A percentile compares a stretch with the other conserved stretches of the same genome.
These are phyloP conservation scores for Discoglossus pictus DNA, from an alignment of 2,797 vertebrate genomes.

Conservation along the genomic window DNA sequence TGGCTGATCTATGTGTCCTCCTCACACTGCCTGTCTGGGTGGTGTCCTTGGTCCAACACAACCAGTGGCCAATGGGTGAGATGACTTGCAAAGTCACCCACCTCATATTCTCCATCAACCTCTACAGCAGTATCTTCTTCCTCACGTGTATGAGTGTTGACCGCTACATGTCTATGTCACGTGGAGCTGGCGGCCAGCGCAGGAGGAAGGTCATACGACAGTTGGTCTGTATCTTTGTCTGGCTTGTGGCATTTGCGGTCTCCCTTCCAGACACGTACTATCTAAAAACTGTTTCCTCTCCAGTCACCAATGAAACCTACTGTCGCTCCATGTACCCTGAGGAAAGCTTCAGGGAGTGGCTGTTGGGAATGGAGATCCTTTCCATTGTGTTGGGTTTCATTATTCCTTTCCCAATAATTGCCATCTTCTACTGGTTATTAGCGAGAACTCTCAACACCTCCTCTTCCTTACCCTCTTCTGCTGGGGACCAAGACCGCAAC, in stretches of 20 bases:
- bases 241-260: slow-evolving; percentile 85
- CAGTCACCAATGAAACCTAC: slow-evolving; percentile 76
- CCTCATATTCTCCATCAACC: slow-evolving; percentile 91
- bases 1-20: slow-evolving; percentile 89
- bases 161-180: slow-evolving; percentile 82
- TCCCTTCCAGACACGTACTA: slow-evolving; percentile 92
- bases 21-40: slow-evolving; percentile 92
- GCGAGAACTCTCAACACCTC: slow-evolving; percentile 72
- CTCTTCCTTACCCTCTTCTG: slow-evolving; percentile 17
- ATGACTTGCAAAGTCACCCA: slow-evolving; percentile 89
- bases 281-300: slow-evolving; percentile 78
- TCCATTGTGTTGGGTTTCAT: slow-evolving; percentile 88
- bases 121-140: slow-evolving; percentile 95
- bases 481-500: slow-evolving; percentile 79
- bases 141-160: slow-evolving; percentile 95
- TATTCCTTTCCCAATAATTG: slow-evolving; percentile 88
- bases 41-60: slow-evolving; percentile 85
- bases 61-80: slow-evolving; percentile 93
- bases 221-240: slow-evolving; percentile 79
- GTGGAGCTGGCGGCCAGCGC: slow-evolving; percentile 62
- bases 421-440: slow-evolving; percentile 85
- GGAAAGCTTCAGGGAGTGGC: slow-evolving; percentile 84
- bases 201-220: slow-evolving; percentile 75
- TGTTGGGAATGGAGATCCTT: slow-evolving; percentile 89
- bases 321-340: slow-evolving; percentile 87